A percentile compares a stretch with the other conserved stretches of the same genome.
phyloP scores from a whole-genome alignment of 1,140 invertebrate genomes.

The Musca vetustissima region DNA sequence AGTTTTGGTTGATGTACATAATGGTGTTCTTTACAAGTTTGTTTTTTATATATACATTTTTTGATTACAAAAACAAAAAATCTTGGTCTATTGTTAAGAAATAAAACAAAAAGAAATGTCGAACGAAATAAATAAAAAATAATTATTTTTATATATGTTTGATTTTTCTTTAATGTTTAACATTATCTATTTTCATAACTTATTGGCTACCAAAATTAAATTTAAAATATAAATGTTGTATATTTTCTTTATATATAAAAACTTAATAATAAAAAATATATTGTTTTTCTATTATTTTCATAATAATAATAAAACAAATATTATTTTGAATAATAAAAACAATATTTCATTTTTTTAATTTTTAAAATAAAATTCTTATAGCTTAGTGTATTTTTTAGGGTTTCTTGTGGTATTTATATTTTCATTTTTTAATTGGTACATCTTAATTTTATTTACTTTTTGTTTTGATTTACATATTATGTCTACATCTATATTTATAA shows the following conservation, averaged over 20 bases:
- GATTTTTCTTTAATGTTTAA: too few relatives aligned
- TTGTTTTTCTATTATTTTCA: too few relatives aligned
- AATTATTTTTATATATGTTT: neutral
- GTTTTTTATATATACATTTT: neutral
- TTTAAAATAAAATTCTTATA: conserved; percentile 14
- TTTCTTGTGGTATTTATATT: too few relatives aligned
- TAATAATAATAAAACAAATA: too few relatives aligned
- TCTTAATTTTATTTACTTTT: too few relatives aligned
- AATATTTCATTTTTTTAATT: neutral
- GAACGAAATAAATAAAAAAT: conserved; percentile 6
- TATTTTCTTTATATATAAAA: too few relatives aligned
- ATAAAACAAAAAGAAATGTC: neutral
- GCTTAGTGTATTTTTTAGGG: conserved; percentile 4
- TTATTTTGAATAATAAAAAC: neutral
- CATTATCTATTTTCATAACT: too few relatives aligned
- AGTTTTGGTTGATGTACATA: too few relatives aligned
- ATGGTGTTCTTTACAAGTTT: neutral
- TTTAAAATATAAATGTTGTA: too few relatives aligned
- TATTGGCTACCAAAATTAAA: too few relatives aligned
- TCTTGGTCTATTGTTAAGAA: neutral
- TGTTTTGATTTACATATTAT: neutral
- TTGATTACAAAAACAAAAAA: neutral
- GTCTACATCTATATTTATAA: conserved; percentile 9
- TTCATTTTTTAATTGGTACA: too few relatives aligned
- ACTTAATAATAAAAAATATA: too few relatives aligned